phyloP scores from a whole-genome alignment of 2,797 vertebrate species.

The Bufotes viridis region DNA sequence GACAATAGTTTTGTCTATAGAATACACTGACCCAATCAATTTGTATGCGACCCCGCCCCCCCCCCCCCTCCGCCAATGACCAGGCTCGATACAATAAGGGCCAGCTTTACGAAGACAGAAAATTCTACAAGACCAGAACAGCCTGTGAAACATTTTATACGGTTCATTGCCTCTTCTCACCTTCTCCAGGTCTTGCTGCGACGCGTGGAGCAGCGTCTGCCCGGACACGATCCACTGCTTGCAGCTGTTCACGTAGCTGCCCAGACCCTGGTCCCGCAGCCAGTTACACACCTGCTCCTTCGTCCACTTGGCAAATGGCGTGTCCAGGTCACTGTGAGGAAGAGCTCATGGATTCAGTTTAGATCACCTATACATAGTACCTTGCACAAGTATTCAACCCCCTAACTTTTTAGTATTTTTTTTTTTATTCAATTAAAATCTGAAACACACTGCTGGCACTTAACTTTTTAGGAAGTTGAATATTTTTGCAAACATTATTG shows the following conservation, averaged over 20 bases:
- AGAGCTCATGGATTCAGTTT: not conserved
- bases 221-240: constrained; percentile 92
- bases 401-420: not conserved
- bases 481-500: not conserved
- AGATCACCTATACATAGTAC: not conserved
- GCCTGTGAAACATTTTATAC: no score
- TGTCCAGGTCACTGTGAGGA: constrained; percentile 88
- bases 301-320: constrained; percentile 95
- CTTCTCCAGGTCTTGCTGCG: constrained; percentile 95
- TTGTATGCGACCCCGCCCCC: no score
- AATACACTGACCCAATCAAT: no score
- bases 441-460: no score
- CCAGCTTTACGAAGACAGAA: no score
- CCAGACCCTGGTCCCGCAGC: constrained; percentile 93
- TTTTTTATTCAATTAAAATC: no score
- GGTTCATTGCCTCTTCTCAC: constrained; percentile 70
- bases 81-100: no score
- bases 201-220: constrained; percentile 94
- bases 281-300: constrained; percentile 95
- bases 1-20: no score
- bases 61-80: no score
- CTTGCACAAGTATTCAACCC: not conserved
- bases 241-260: constrained; percentile 85
- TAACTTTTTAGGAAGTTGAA: not conserved
- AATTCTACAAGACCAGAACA: no score